Base-by-base conservation (phyloP, 2,113 vertebrate genomes). In the Corythoichthys intestinalis region DNA sequence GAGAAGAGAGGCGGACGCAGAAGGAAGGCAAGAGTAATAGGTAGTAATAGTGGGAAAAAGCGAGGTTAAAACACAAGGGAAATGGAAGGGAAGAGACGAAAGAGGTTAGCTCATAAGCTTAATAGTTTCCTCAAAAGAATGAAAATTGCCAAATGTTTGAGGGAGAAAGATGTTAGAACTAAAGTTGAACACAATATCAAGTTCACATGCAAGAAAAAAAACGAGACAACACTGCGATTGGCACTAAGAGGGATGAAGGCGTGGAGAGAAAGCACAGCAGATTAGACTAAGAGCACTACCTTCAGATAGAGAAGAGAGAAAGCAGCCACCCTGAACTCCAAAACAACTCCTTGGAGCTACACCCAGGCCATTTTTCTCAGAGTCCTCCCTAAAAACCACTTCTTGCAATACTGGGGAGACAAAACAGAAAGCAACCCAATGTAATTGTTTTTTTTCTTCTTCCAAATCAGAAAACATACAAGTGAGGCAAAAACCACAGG, bases 341-440 rank as follows among this genome's bases (percentile, higher is more conserved):
- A 93, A 93, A 90, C 92, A 92, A 86, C 91, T 93, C 84, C 90
- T 82, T 57, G 87, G 91, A 80, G 91, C 89, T 81, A 93, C 89
- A 70, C 89, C 92, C 87, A 92, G 80, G 77, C 91, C 87, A 83
- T 88, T 90, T 81, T 92, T 92, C 89, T 92, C 91, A 66, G 91
- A 92, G 84, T 92, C 92, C 91, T 92, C 92, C 83, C 92, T 91
- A 87, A 93, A 92, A 83, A 93, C 89, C 89, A 93, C 89, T 88
- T 92, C 92, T 89, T 93, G 91, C 86, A 93, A 87, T 85, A 92
- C 92, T 93, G 88, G 77, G 74, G 83, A 90, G 64, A 80, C 72
- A 87, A 77, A 77, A 62, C 35, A 69, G 48, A 52, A 57, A 66
- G 54, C 11, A 64, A 46, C 11, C 1, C 62, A 48, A 47, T 34